phyloP scores from a whole-genome alignment of 2,113 vertebrate genomes.

The Microcebus lehilahytsara region DNA sequence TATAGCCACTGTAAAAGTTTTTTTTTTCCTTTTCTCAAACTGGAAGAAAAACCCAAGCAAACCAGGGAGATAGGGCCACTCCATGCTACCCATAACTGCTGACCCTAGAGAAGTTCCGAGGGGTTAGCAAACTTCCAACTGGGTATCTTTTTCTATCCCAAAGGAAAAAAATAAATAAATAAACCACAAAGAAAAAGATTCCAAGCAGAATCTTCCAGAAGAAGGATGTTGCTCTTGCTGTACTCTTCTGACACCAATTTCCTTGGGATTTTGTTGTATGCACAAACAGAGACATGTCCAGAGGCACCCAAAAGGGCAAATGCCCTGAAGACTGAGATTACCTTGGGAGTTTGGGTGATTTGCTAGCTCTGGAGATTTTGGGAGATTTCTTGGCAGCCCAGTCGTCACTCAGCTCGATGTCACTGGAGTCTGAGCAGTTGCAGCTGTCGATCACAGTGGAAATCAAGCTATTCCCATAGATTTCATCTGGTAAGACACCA shows the following conservation, averaged over 20 bases:
- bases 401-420: constrained; percentile 97
- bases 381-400: constrained; percentile 98
- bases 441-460: constrained; percentile 97
- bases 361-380: constrained; percentile 97
- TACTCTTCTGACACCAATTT: background rate
- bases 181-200: background rate
- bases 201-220: background rate
- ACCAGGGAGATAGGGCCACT: background rate
- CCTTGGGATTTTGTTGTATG: background rate
- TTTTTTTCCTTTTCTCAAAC: background rate
- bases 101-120: background rate
- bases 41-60: background rate
- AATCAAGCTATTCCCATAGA: constrained; percentile 95
- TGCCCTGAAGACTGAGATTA: constrained; percentile 69
- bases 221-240: background rate
- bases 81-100: background rate
- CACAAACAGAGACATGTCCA: background rate
- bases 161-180: background rate
- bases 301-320: background rate
- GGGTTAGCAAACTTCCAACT: background rate
- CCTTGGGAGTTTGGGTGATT: constrained; percentile 98
- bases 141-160: background rate
- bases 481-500: constrained; percentile 90
- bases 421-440: constrained; percentile 98
- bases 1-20: background rate